Evolutionary conservation across 2,113 vertebrate species (phyloP).

Genomic region (Apaloderma vittatum): DNA sequence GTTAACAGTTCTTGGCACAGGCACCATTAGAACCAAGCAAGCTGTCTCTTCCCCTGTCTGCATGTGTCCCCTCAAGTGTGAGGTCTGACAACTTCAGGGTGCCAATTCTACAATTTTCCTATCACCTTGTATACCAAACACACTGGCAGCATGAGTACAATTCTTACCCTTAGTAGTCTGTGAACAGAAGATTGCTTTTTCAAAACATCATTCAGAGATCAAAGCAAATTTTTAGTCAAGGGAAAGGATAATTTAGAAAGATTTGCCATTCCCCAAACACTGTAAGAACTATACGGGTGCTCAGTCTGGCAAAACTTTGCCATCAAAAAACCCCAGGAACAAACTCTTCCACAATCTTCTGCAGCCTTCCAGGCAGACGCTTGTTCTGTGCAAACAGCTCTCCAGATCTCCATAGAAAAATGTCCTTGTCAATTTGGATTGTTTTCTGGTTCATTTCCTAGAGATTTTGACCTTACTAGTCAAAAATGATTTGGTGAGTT

Average conservation of each 20-base stretch:
- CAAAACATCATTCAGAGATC: background rate
- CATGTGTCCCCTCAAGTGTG: background rate
- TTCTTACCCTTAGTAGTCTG: background rate
- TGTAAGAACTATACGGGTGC: background rate
- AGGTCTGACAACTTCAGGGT: background rate
- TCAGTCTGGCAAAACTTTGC: background rate
- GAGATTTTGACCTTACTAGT: conserved; percentile 6
- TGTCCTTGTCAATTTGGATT: background rate
- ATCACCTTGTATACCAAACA: background rate
- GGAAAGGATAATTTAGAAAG: background rate
- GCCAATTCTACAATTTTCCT: background rate
- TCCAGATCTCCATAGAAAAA: background rate
- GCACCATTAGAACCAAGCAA: background rate
- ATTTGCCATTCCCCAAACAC: background rate
- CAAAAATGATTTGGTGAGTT: background rate
- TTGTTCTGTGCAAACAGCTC: background rate
- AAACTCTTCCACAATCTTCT: background rate
- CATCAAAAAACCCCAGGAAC: background rate
- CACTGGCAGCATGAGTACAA: background rate
- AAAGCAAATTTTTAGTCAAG: background rate
- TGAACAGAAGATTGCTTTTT: background rate
- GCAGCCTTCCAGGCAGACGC: background rate
- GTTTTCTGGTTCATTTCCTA: conserved; percentile 11
- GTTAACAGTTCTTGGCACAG: conserved; percentile 1
- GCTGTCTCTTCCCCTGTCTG: background rate